Evolutionary conservation across 2,888 invertebrate genomes (phyloP), one percentile per base, ranked within the genome.

Genomic region (Thumatha senex): DNA sequence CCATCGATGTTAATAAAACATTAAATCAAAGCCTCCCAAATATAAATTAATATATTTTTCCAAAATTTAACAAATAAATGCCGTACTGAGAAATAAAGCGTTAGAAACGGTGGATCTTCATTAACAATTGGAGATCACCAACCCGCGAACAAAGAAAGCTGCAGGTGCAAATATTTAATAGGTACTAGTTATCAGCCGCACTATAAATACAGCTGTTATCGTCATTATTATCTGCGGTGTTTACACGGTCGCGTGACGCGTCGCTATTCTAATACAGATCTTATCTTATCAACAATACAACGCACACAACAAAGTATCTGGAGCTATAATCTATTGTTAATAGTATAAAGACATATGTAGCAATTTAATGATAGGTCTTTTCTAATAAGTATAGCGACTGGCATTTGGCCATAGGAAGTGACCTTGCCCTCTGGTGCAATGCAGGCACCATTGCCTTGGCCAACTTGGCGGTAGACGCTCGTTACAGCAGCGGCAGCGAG

Each of bases 391-490:
- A n/a, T n/a, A 55, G 60, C 58, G 69, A 52, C 63, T 77, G 76
- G 72, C 76, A 58, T 40, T 42, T 35, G 60, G 73, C 77, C 79
- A 74, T 38, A 51, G 18, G 1, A 12, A 31, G 24, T 43, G 62
- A 56, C 79, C 77, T 76, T 70, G 72, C 35, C 50, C 54, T 57
- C 58, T 70, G 72, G 63, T 76, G 79, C 79, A 79, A 64, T 78
- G 78, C 78, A 69, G 76, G 66, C 63, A 58, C 65, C 62, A 63
- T 64, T 48, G 56, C 74, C 76, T 74, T 74, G 70, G 65, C 66
- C 68, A 69, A 67, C 61, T 61, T 64, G 58, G 48, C 54, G 45
- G 61, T 60, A 53, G 49, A 34, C 47, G 49, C 52, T 62, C 62
- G 60, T 60, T 59, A 55, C 60, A 59, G 46, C 9, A 30, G 8